A percentile compares a stretch with the other conserved stretches of the same genome.
Evolutionary conservation across 2,797 vertebrate genomes (phyloP).

Genomic region (Falco cherrug): DNA sequence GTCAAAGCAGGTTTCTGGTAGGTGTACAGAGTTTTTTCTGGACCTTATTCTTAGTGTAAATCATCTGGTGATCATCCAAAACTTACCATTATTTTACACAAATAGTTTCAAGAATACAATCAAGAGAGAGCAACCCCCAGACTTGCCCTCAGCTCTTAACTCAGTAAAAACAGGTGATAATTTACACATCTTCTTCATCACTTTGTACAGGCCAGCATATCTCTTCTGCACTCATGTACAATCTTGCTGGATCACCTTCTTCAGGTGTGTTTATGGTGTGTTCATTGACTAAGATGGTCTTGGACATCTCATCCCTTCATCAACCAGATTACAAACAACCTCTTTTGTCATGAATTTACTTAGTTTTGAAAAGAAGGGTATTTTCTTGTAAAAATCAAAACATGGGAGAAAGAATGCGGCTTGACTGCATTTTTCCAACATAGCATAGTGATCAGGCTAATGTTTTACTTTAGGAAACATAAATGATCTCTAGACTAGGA

Average conservation of each 20-base stretch:
- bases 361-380: not conserved
- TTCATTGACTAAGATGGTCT: not conserved
- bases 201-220: not conserved
- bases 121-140: not conserved
- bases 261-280: not conserved
- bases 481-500: not conserved
- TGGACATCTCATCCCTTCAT: not conserved
- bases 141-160: not conserved
- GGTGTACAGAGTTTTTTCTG: not conserved
- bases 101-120: not conserved
- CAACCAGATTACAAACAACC: rapidly evolving
- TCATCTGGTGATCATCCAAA: not conserved
- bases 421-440: not conserved
- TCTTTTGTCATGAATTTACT: not conserved
- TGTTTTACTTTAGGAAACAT: not conserved
- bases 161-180: not conserved
- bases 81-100: not conserved
- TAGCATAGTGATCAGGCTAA: not conserved
- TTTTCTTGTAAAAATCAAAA: not conserved
- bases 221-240: not conserved
- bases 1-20: not conserved
- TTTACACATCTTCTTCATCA: not conserved
- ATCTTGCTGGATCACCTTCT: not conserved
- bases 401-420: not conserved
- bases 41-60: not conserved